Evolutionary conservation across 53 echinoderm and acorn worm genomes (phyloP).

Genomic region (Luidia sarsii): DNA sequence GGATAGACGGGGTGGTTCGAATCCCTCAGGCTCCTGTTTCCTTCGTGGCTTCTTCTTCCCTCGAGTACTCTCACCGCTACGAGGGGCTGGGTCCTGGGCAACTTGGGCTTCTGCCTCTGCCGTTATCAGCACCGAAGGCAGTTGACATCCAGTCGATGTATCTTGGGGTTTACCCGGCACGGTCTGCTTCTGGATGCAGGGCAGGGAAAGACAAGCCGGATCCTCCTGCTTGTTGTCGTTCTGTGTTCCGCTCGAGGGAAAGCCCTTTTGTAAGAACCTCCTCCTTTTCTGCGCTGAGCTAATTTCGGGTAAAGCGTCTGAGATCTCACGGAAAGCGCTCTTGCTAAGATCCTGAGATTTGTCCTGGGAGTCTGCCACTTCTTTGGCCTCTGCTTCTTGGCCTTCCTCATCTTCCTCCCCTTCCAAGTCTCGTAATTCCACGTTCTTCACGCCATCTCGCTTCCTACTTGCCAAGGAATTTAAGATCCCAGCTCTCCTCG

Average conservation of each 20-base stretch:
- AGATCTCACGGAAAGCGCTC: too few relatives aligned
- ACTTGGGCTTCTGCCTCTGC: not conserved
- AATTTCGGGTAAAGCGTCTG: constrained; percentile 11
- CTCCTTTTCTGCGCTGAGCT: not conserved
- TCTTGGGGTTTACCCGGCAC: not conserved
- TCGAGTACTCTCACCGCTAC: not conserved
- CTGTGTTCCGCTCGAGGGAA: not conserved
- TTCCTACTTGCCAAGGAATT: constrained; percentile 59
- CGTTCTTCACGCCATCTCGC: not conserved
- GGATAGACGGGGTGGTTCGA: constrained; percentile 25
- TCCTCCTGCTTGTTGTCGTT: not conserved
- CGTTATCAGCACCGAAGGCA: constrained; percentile 33
- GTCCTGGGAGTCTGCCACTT: not conserved
- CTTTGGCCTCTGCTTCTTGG: not conserved
- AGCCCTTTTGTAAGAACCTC: not conserved
- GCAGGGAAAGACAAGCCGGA: constrained; percentile 2
- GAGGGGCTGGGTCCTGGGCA: not conserved
- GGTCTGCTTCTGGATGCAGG: not conserved
- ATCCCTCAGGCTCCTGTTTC: not conserved
- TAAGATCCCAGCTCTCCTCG: constrained; percentile 59
- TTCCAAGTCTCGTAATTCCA: not conserved
- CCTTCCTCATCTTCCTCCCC: not conserved
- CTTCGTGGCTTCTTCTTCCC: constrained; percentile 17
- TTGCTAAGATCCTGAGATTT: too few relatives aligned
- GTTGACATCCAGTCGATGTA: not conserved